Evolutionary conservation across 1,140 invertebrate species (phyloP), one percentile per base, ranked within the genome.

Genomic region (Pseudomyrmex sp.): DNA sequence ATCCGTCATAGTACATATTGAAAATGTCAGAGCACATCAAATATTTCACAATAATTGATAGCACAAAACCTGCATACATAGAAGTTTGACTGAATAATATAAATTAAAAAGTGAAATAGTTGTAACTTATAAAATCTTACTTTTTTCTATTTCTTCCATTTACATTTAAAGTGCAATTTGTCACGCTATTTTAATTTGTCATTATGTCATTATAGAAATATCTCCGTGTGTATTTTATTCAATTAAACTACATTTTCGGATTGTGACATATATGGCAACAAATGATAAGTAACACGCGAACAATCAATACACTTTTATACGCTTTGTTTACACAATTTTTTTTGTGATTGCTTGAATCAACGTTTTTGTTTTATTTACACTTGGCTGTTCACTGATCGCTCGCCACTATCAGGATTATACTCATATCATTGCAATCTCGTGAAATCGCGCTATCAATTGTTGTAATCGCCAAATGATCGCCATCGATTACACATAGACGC

Each of bases 331-430:
- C 52, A 79, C 56, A 48, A 18, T 46, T 26, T 69, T 65, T 23
- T 0, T 58, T 50, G 23, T 65, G 20, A 35, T 65, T 54, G 68
- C 76, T 26, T 79, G 56, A 77, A 70, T 73, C 68, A 63, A 85
- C 76, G 65, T n/a, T 35, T 35, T 35, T 35, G 5, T 35, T 35
- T 35, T 54, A 35, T 82, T 79, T 52, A 84, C 83, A 72, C 44
- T 70, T 79, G 65, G 76, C 76, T 79, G 65, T 54, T 23, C 59
- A 76, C 59, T 18, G 59, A 63, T 26, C 44, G 15, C 10, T 13
- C 35, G 46, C 50, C 20, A 54, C 23, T 52, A 75, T 85, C 83
- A 88, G 72, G 50, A 72, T 80, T 48, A 23, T 85, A 77, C 83
- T 85, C 86, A 76, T 76, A 76, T 72, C 20, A 70, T 18, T 58